A percentile compares a stretch with the other conserved stretches of the same genome.
Conservation (phyloP, 2,888 invertebrate species). For the Tetragnatha montana region DNA sequence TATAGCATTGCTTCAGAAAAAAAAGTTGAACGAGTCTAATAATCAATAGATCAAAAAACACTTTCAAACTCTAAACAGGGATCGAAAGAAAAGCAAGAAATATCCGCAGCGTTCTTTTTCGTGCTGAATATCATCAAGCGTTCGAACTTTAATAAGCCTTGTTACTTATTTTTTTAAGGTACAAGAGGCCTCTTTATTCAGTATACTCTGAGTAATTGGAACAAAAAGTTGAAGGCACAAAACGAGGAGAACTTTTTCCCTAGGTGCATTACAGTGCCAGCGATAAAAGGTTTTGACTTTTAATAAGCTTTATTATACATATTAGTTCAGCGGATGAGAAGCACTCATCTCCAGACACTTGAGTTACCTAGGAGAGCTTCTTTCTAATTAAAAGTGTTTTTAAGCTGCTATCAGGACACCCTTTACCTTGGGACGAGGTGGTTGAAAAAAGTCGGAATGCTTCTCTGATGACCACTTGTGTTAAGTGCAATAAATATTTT, state of each 20-base stretch:
- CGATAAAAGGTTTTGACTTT: neutral
- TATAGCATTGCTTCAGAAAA: neutral
- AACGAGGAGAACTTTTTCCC: neutral
- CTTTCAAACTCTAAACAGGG: neutral
- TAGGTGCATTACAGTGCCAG: neutral
- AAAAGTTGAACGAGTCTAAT: neutral
- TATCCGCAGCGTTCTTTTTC: neutral
- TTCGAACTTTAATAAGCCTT: slow-evolving; percentile 15
- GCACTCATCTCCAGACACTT: neutral
- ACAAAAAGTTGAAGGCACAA: slow-evolving; percentile 11
- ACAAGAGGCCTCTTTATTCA: slow-evolving; percentile 14
- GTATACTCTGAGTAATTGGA: neutral
- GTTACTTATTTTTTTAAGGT: neutral
- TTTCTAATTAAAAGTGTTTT: neutral
- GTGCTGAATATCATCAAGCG: neutral
- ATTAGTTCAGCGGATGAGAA: neutral
- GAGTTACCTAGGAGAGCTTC: neutral
- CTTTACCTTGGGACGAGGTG: neutral
- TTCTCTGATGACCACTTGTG: neutral
- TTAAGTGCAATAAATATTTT: neutral
- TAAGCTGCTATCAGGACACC: neutral
- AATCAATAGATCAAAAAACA: neutral
- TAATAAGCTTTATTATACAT: neutral
- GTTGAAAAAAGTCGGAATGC: neutral
- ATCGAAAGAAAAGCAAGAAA: neutral